Percentiles rank a stretch among this genome's conserved stretches.
These are phyloP conservation scores for Toxotes lorentzi DNA, from an alignment of 2,797 vertebrate genomes.

Conservation along the genomic window DNA sequence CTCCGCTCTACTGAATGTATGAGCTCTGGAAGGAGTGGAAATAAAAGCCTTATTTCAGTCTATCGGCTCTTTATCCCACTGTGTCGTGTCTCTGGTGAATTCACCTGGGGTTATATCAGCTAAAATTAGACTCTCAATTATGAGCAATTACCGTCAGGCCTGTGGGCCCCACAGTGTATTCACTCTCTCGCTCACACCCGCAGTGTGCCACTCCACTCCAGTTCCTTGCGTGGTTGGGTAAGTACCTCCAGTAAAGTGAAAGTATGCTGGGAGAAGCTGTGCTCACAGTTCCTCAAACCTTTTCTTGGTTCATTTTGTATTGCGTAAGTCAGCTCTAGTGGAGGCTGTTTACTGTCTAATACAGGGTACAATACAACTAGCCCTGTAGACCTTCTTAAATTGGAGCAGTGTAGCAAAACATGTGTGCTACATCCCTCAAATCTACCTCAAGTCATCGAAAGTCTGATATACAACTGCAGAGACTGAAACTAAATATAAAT, in stretches of 20 bases:
- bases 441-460: constrained; percentile 11
- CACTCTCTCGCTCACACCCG: constrained; percentile 69
- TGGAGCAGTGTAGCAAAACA: constrained; percentile 28
- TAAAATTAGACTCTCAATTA: constrained; percentile 88
- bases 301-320: constrained; percentile 46
- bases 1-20: constrained; percentile 51
- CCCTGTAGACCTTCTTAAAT: constrained; percentile 34
- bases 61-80: constrained; percentile 76
- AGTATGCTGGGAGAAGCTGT: constrained; percentile 53
- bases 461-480: constrained; percentile 17
- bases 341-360: constrained; percentile 19
- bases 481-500: constrained; percentile 8
- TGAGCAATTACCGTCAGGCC: constrained; percentile 85
- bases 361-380: constrained; percentile 27
- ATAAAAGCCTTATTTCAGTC: constrained; percentile 72
- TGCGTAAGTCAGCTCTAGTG: constrained; percentile 27
- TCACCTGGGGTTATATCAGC: constrained; percentile 85
- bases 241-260: constrained; percentile 67
- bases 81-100: constrained; percentile 82
- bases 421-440: constrained; percentile 43
- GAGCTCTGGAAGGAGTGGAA: constrained; percentile 62
- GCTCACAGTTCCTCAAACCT: constrained; percentile 66
- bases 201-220: constrained; percentile 58
- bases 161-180: constrained; percentile 80
- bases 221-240: constrained; percentile 50